A percentile compares a stretch with the other conserved stretches of the same genome.
phyloP scores from a whole-genome alignment of 2,888 invertebrate genomes.

The Cyaniris semiargus region DNA sequence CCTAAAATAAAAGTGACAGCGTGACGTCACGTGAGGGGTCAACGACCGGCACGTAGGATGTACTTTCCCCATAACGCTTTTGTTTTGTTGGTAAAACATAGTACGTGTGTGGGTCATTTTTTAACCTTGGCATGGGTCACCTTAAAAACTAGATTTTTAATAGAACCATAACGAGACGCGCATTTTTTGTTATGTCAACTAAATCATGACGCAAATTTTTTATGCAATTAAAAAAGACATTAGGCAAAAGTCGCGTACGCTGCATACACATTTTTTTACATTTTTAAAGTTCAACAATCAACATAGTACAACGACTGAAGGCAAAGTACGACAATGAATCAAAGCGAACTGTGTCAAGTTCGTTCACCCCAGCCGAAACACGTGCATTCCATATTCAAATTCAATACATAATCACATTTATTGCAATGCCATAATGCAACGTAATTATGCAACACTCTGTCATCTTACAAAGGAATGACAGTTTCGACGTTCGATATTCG shows the following conservation, averaged over 20 bases:
- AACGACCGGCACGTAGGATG: constrained; percentile 48
- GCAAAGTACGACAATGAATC: constrained; percentile 54
- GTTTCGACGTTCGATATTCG: neutral
- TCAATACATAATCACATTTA: constrained; percentile 40
- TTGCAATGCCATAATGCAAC: neutral
- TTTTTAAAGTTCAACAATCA: constrained; percentile 24
- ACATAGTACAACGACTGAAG: constrained; percentile 19
- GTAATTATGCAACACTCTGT: neutral
- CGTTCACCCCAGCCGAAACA: constrained; percentile 66
- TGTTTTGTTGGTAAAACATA: constrained; percentile 23
- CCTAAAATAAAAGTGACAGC: constrained; percentile 70
- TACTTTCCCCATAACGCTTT: constrained; percentile 30
- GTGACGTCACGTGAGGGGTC: constrained; percentile 66
- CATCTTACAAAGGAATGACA: neutral
- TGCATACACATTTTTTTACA: neutral
- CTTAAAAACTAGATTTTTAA: neutral
- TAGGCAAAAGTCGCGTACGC: neutral
- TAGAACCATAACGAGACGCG: no score
- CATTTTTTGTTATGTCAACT: neutral
- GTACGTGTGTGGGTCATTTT: neutral
- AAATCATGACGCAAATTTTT: neutral
- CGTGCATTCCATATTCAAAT: constrained; percentile 51
- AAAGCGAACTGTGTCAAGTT: constrained; percentile 65
- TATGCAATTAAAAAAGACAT: neutral
- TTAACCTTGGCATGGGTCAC: constrained; percentile 8